Evolutionary conservation across 2,888 invertebrate genomes (phyloP), one percentile per base, ranked within the genome.

Genomic region (Prenolepis imparis): DNA sequence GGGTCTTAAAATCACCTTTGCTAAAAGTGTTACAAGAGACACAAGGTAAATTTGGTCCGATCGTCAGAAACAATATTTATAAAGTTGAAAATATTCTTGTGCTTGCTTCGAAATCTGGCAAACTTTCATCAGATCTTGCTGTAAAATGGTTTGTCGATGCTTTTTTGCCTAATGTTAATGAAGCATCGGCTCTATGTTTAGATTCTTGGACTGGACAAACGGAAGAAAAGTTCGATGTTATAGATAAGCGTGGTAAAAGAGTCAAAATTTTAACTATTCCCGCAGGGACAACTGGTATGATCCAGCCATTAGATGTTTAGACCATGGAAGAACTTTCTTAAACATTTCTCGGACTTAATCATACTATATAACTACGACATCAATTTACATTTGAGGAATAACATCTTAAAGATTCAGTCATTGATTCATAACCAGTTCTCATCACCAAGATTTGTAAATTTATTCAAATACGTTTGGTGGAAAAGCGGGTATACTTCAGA

Each of bases 351-450:
- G 9, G 55, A 57, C 21, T 57, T 57, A 3, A n/a, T 24, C n/a
- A 21, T n/a, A n/a, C n/a, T 57, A 8, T 57, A 57, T 0, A n/a
- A 8, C n/a, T 21, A 57, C 18, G 18, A 48, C 3, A 3, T 28
- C 1, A 28, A 28, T 28, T 28, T 28, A 28, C 28, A 28, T 28
- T 28, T 28, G 28, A 28, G 28, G 28, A 28, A 28, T 28, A 28
- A 28, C 3, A 28, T 28, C 28, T 3, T 28, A 1, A 28, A 28
- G 3, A 28, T 28, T 28, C 28, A 48, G 18, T 48, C 55, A 21
- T 21, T 64, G 32, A 39, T 36, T n/a, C 36, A 39, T 64, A 39
- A 64, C 15, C 63, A 63, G 32, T 64, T 64, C 39, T 64, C 64
- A 39, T 39, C 36, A 36, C 64, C 36, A 15, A 32, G 64, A 11